Evolutionary conservation across 2,888 invertebrate genomes (phyloP), one percentile per base, ranked within the genome.

Genomic region (Ophonus ardosiacus): DNA sequence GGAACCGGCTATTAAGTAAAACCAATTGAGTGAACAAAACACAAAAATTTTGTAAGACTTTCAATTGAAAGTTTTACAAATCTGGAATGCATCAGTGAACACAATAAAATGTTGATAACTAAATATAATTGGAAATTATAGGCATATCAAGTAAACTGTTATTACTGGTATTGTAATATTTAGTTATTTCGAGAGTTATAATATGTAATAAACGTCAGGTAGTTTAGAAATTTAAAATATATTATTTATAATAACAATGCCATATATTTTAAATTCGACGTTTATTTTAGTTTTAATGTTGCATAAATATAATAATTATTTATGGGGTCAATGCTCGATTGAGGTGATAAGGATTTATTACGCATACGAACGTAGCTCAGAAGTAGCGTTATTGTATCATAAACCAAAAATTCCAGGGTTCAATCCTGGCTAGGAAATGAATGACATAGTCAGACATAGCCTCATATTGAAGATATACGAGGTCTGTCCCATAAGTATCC

Each of bases 51-150:
- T 68, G 38, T 68, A 31, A 74, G 43, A 74, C 71, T 74, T 74
- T 74, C 71, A 21, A 74, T 74, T 74, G 43, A 74, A 43, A 74
- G 40, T 74, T 74, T 68, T 74, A 74, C 71, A 74, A 74, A 74
- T 74, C 17, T 74, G 43, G 18, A 74, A 74, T 74, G 71, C 43
- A 74, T 43, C 71, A 74, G 43, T 74, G 71, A 43, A 18, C 71
- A 74, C 71, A 74, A 74, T 43, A 74, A 68, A 74, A 74, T 43
- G 51, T 74, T 74, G 71, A 43, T 40, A 74, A 43, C 43, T 74
- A 38, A n/a, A 74, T 43, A 74, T 21, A 74, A 74, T 74, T 74
- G 18, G 43, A 74, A 74, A 51, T 74, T 74, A 43, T 43, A 74
- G 43, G 71, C 18, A 74, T 74, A 74, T 68, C 68, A 24, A n/a